phyloP scores from a whole-genome alignment of 2,113 vertebrate species.

The Gobius niger region DNA sequence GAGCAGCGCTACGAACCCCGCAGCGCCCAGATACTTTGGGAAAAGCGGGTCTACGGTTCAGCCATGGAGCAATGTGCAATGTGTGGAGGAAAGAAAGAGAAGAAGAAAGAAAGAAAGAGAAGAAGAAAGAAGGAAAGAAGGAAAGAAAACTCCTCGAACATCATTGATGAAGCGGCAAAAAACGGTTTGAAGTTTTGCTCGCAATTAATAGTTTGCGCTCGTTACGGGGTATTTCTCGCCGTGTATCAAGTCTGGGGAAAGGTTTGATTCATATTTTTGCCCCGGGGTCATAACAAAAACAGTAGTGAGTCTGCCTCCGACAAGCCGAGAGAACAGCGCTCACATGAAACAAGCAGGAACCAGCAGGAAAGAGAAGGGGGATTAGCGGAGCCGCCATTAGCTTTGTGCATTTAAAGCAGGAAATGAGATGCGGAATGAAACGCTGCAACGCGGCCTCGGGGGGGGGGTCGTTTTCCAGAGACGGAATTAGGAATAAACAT shows the following conservation, averaged over 20 bases:
- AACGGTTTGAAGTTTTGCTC: conserved; percentile 8
- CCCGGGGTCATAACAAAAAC: conserved; percentile 42
- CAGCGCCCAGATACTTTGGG: conserved; percentile 45
- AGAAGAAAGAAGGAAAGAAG: conserved; percentile 21
- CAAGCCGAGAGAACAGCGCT: conserved; percentile 42
- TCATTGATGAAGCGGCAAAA: not conserved
- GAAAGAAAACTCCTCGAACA: conserved; percentile 28
- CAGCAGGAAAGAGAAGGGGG: conserved; percentile 18
- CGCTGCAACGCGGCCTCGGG: conserved; percentile 29
- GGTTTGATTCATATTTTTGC: conserved; percentile 54
- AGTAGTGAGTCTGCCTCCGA: conserved; percentile 48
- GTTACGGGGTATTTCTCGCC: conserved; percentile 19
- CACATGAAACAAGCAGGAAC: conserved; percentile 25
- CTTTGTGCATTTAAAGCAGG: conserved; percentile 33
- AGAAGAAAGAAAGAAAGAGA: conserved; percentile 52
- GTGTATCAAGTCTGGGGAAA: conserved; percentile 32
- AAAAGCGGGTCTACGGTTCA: conserved; percentile 52
- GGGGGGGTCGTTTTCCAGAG: not conserved
- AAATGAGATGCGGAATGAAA: conserved; percentile 45
- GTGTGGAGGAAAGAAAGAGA: not conserved
- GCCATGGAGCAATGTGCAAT: conserved; percentile 49
- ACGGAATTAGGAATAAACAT: no score
- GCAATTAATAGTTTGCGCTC: conserved; percentile 19
- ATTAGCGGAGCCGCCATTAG: conserved; percentile 35
- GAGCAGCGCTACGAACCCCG: conserved; percentile 1